phyloP scores from a whole-genome alignment of 2,113 vertebrate species.

The Empidonax alnorum region DNA sequence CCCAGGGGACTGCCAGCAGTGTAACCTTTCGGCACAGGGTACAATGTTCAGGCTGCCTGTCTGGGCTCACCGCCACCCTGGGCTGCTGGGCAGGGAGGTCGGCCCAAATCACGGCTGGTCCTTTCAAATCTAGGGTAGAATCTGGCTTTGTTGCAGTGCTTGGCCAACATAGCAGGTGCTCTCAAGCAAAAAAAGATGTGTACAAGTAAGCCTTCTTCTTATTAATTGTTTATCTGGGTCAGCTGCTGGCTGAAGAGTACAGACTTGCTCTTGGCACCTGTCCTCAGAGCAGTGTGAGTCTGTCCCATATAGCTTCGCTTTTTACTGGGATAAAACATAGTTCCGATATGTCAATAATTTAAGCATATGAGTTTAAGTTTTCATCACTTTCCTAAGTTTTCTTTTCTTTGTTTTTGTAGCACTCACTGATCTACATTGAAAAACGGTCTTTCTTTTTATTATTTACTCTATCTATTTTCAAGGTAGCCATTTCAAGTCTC shows the following conservation, averaged over 20 bases:
- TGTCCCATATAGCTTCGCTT: not conserved
- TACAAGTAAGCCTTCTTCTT: constrained; percentile 5
- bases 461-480: not conserved
- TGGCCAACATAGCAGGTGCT: not conserved
- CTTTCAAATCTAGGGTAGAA: not conserved
- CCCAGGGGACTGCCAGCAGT: fast-evolving
- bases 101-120: not conserved
- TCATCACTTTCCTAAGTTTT: constrained; percentile 34
- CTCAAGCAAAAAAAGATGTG: not conserved
- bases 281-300: not conserved
- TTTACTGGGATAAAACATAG: not conserved
- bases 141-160: not conserved
- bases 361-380: not conserved
- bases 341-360: not conserved
- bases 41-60: fast-evolving
- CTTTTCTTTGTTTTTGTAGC: not conserved
- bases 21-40: fast-evolving
- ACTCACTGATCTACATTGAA: not conserved
- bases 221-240: not conserved
- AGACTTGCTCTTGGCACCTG: constrained; percentile 53
- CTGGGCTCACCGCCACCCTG: fast-evolving
- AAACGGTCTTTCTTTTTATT: not conserved
- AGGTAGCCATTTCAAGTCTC: not conserved
- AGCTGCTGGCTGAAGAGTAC: not conserved
- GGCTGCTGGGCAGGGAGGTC: not conserved